These are phyloP conservation scores for Sturmia bella DNA, from an alignment of 2,888 invertebrate species.

Conservation along the genomic window DNA sequence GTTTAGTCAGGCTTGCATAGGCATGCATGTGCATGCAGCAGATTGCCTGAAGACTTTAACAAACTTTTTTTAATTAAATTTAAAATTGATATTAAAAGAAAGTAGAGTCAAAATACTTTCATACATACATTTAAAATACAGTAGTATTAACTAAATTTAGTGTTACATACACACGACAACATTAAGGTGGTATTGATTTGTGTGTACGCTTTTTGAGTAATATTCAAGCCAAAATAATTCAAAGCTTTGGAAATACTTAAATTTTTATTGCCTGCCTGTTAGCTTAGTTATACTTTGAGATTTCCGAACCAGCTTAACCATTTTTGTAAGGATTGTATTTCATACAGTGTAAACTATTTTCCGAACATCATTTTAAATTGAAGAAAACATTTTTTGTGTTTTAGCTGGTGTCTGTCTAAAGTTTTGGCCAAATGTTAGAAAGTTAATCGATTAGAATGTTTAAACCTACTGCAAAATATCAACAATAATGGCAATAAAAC, in stretches of 20 bases:
- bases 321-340: no score
- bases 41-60: constrained; percentile 39
- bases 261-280: not conserved
- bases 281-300: no score
- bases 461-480: constrained; percentile 56
- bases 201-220: not conserved
- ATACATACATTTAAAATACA: constrained; percentile 24
- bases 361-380: no score
- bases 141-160: constrained; percentile 33
- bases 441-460: constrained; percentile 67
- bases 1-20: not conserved
- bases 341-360: no score
- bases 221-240: no score
- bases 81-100: constrained; percentile 54
- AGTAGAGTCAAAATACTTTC: not conserved
- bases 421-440: constrained; percentile 54
- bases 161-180: not conserved
- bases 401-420: not conserved
- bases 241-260: no score
- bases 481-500: constrained; percentile 47
- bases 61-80: constrained; percentile 66
- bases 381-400: not conserved
- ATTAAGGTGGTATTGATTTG: constrained; percentile 20
- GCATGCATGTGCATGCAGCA: constrained; percentile 8
- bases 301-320: no score